Evolutionary conservation across 53 echinoderm and acorn worm species (phyloP).

Genomic region (Holothuria leucospilota): DNA sequence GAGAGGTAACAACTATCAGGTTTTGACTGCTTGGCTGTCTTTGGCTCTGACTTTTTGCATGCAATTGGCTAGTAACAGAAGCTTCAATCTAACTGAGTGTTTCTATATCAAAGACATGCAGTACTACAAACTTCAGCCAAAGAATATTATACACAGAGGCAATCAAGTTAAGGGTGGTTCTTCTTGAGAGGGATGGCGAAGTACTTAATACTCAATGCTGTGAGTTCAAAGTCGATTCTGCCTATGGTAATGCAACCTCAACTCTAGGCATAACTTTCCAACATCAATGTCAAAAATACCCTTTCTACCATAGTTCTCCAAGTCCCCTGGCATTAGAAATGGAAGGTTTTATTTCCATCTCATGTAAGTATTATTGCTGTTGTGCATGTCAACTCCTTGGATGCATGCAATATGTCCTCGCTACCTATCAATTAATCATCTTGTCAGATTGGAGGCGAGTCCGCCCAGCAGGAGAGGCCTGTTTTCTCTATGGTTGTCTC

Average conservation of each 20-base stretch:
- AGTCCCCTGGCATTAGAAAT: neutral
- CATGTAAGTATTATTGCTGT: constrained; percentile 14
- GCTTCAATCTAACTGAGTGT: too few species aligned
- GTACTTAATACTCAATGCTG: too few species aligned
- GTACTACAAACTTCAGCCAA: too few species aligned
- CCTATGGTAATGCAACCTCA: neutral
- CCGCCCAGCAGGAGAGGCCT: neutral
- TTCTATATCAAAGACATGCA: too few species aligned
- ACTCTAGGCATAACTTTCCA: neutral
- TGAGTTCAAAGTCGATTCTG: neutral
- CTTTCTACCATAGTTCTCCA: neutral
- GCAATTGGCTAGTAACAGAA: too few species aligned
- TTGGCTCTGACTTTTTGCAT: too few species aligned
- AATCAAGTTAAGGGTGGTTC: too few species aligned
- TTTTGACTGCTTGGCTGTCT: too few species aligned
- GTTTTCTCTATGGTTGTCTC: too few species aligned
- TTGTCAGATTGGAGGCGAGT: constrained; percentile 10
- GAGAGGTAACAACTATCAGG: too few species aligned
- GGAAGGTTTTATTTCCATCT: constrained; percentile 7
- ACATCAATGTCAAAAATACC: constrained; percentile 27
- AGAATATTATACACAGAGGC: too few species aligned
- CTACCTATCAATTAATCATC: constrained; percentile 14
- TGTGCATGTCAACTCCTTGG: neutral
- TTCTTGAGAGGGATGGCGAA: too few species aligned
- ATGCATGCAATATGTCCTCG: neutral